phyloP scores from a whole-genome alignment of 2,888 invertebrate species.

The Nudaria mundana region DNA sequence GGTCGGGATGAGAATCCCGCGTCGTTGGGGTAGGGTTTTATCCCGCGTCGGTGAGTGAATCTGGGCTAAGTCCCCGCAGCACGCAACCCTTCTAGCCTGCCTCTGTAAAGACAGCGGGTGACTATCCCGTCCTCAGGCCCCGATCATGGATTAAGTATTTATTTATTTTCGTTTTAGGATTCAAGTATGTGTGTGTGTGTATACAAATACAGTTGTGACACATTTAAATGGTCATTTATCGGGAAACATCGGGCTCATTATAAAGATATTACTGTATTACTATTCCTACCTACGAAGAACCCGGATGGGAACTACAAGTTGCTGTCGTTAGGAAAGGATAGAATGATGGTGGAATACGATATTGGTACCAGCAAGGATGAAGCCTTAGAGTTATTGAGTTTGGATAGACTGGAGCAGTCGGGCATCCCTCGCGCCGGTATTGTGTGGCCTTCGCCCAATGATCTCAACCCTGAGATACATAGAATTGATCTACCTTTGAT shows the following conservation, averaged over 20 bases:
- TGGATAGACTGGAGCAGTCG: conserved; percentile 83
- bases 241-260: conserved; percentile 84
- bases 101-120: no score
- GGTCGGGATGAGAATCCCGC: no score
- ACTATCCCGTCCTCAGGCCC: no score
- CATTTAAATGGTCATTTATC: conserved; percentile 71
- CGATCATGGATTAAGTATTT: no score
- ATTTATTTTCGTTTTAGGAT: conserved; percentile 66
- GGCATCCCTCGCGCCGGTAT: conserved; percentile 79
- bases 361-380: conserved; percentile 66
- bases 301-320: conserved; percentile 63
- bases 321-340: conserved; percentile 82
- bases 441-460: conserved; percentile 53
- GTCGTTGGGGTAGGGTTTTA: no score
- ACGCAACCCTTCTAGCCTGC: no score
- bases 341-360: conserved; percentile 82
- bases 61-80: no score
- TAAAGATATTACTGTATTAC: conserved; percentile 76
- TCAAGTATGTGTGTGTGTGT: conserved; percentile 73
- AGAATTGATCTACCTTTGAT: conserved; percentile 62
- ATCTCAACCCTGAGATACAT: conserved; percentile 39
- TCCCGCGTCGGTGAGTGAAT: no score
- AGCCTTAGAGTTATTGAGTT: conserved; percentile 59
- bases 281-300: conserved; percentile 73
- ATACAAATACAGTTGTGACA: conserved; percentile 58